A percentile compares a stretch with the other conserved stretches of the same genome.
phyloP scores from a whole-genome alignment of 2,113 vertebrate species.

The Pachypanchax playfairii region DNA sequence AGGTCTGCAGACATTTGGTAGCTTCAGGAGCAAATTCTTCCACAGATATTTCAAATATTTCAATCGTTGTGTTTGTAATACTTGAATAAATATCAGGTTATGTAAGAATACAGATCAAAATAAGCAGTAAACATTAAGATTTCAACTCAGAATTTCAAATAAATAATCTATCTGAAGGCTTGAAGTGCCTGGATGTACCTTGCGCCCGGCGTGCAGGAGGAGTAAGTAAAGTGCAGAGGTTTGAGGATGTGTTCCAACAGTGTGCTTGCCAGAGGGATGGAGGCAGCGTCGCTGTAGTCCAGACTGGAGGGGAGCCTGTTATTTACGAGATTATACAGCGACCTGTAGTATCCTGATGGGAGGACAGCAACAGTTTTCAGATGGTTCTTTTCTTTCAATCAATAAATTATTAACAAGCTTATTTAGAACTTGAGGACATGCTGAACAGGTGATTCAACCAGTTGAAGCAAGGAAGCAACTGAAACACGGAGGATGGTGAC shows the following conservation, averaged over 20 bases:
- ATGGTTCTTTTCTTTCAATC: no score
- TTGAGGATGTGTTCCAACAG: conserved; percentile 96
- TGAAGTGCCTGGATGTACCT: conserved; percentile 80
- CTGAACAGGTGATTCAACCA: no score
- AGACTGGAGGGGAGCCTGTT: conserved; percentile 94
- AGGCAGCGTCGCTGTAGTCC: conserved; percentile 90
- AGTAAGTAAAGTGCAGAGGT: conserved; percentile 98
- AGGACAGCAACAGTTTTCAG: no score
- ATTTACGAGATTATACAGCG: conserved; percentile 93
- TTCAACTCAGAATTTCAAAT: neutral
- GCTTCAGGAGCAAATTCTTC: neutral
- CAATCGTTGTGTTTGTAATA: neutral
- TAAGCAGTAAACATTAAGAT: neutral
- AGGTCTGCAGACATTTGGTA: neutral
- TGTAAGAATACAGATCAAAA: no score
- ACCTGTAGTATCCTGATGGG: conserved; percentile 90
- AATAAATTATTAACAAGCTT: no score
- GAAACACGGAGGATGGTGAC: no score
- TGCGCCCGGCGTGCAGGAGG: conserved; percentile 90
- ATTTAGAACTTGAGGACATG: no score
- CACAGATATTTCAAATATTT: neutral
- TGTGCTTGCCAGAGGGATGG: conserved; percentile 91
- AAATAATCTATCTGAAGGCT: neutral
- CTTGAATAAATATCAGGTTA: neutral
- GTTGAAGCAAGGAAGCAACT: no score